A percentile compares a stretch with the other conserved stretches of the same genome.
Evolutionary conservation across 2,888 invertebrate species (phyloP).

Genomic region (Blera fallax): DNA sequence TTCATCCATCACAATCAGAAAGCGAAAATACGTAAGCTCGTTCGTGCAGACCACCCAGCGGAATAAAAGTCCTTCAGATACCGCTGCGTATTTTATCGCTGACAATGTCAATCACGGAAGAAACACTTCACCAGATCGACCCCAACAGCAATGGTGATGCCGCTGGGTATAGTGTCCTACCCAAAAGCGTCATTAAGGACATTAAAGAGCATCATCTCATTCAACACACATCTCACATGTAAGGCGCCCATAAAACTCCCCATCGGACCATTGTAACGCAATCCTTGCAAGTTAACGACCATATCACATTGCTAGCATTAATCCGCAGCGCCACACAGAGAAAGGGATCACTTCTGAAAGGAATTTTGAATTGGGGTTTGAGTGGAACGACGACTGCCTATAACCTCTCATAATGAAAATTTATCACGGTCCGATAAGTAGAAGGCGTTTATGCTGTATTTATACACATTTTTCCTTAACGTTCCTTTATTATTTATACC

Average conservation of each 20-base stretch:
- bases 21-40: conserved; percentile 17
- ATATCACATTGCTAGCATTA: conserved; percentile 22
- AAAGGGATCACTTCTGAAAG: background rate
- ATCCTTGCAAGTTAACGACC: conserved; percentile 47
- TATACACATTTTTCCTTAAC: conserved; percentile 34
- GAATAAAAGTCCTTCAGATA: background rate
- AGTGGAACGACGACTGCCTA: background rate
- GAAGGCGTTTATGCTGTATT: conserved; percentile 7
- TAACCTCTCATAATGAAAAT: conserved; percentile 33
- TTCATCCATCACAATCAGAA: conserved; percentile 52
- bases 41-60: background rate
- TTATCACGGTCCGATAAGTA: conserved; percentile 53
- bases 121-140: conserved; percentile 1
- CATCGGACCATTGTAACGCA: conserved; percentile 32
- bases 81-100: conserved; percentile 22
- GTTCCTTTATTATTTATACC: conserved; percentile 40
- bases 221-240: conserved; percentile 16
- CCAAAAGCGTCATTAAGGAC: conserved; percentile 17
- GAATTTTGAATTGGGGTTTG: background rate
- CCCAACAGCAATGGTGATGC: background rate
- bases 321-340: background rate
- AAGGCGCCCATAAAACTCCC: conserved; percentile 19
- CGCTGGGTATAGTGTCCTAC: background rate
- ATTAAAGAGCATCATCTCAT: conserved; percentile 37
- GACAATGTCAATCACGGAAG: background rate